Base-by-base conservation (phyloP, 2,797 vertebrate species). In the Pseudomugil tenellus region DNA sequence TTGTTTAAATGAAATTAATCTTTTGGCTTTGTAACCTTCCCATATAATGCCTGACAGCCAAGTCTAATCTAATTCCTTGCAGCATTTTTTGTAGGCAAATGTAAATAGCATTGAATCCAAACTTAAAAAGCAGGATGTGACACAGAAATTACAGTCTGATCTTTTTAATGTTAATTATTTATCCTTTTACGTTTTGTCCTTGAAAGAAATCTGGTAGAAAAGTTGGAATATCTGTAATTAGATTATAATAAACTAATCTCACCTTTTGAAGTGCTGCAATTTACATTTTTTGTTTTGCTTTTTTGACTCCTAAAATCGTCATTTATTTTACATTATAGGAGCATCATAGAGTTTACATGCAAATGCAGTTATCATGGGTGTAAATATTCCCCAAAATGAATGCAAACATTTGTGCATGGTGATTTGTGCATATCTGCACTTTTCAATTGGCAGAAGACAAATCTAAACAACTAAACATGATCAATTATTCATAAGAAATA, bases 401-500 rank as follows among this genome's bases (percentile, higher is more conserved):
- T 57, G 28, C 10, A 14, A 5, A 34, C 13, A 39, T 64, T 63
- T 71, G n/a, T n/a, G n/a, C n/a, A n/a, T n/a, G 48, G n/a, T 71
- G 17, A 65, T 72, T 56, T 34, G 25, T 58, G 13, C 29, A 10
- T 49, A 4, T 61, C 3, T 46, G 10, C 31, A 14, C 41, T 55
- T 65, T 76, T 19, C 23, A 19, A 64, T 66, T 21, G 53, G 64
- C 43, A 77, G 68, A 77, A 77, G 41, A 66, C 61, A 67, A 70
- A 79, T 68, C 11, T 16, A 55, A 51, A 76, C 52, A 49, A 65
- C 67, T 67, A 34, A 68, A 72, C 29, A 37, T 52, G 28, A 70
- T 85, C 59, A 76, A 62, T 88, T 86, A 78, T 83, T 81, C 62
- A 83, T 79, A 52, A 19, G 25, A 61, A 56, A 59, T 66, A 61